Conservation (phyloP, 2,113 vertebrate species). For the Lynx canadensis region DNA sequence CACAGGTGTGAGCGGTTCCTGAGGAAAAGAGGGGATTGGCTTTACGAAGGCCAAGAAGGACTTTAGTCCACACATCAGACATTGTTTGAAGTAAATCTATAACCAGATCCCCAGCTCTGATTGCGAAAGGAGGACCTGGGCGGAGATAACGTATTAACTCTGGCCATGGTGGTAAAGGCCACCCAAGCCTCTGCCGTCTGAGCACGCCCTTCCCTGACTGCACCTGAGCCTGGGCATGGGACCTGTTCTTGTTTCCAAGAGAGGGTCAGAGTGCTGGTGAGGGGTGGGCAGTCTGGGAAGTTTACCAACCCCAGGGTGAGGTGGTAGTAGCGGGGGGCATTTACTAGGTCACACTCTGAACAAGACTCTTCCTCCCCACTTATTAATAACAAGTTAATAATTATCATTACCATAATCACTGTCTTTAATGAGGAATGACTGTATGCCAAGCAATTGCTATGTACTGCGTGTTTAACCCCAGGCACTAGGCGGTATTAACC, state of each 20-base stretch:
- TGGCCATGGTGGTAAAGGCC: neutral
- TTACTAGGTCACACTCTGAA: neutral
- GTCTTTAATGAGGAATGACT: neutral
- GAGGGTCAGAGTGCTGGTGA: neutral
- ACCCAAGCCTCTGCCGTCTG: neutral
- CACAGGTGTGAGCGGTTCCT: conserved; percentile 63
- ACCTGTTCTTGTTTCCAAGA: neutral
- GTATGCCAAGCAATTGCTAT: neutral
- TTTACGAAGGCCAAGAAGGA: conserved; percentile 68
- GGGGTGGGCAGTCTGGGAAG: neutral
- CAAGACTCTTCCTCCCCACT: neutral
- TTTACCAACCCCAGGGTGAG: neutral
- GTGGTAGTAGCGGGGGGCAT: neutral
- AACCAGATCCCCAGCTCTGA: conserved; percentile 68
- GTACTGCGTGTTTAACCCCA: neutral
- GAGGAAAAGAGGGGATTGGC: conserved; percentile 38
- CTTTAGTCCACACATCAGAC: conserved; percentile 78
- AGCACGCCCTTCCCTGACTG: neutral
- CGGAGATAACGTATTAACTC: conserved; percentile 74
- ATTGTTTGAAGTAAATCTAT: conserved; percentile 78
- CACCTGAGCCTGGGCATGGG: neutral
- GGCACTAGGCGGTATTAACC: neutral
- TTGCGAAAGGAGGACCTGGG: conserved; percentile 68
- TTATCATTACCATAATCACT: neutral
- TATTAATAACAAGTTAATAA: conserved; percentile 45